Conservation (phyloP, 2,888 invertebrate species). For the Epiperipatus broadwayi region DNA sequence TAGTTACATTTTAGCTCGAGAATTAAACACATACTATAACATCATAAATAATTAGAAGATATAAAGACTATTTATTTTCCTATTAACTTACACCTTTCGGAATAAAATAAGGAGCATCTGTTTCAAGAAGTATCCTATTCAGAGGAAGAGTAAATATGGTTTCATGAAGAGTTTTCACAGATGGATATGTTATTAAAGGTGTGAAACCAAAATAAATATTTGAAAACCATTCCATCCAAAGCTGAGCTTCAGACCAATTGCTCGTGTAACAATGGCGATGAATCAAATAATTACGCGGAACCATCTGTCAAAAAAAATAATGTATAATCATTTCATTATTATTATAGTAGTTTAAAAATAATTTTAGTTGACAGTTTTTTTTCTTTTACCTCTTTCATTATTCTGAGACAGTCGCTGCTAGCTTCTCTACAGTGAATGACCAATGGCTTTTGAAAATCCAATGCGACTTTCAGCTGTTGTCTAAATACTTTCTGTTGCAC, state of each 20-base stretch:
- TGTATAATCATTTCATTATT: background rate
- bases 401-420: constrained; percentile 27
- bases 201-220: constrained; percentile 31
- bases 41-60: too few species aligned
- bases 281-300: constrained; percentile 27
- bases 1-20: too few species aligned
- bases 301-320: constrained; percentile 19
- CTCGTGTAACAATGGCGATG: constrained; percentile 34
- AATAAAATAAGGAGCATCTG: constrained; percentile 34
- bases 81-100: constrained; percentile 22
- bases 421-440: constrained; percentile 33
- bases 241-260: constrained; percentile 23
- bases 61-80: too few species aligned
- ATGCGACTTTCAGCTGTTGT: constrained; percentile 28
- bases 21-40: too few species aligned
- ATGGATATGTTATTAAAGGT: constrained; percentile 25
- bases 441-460: constrained; percentile 26
- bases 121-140: constrained; percentile 31
- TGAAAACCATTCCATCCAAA: constrained; percentile 29
- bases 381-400: constrained; percentile 26
- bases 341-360: too few species aligned
- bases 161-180: constrained; percentile 22
- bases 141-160: constrained; percentile 28
- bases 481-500: constrained; percentile 28
- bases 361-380: constrained; percentile 8